Evolutionary conservation across 2,113 vertebrate species (phyloP).

Genomic region (Scalopus aquaticus): DNA sequence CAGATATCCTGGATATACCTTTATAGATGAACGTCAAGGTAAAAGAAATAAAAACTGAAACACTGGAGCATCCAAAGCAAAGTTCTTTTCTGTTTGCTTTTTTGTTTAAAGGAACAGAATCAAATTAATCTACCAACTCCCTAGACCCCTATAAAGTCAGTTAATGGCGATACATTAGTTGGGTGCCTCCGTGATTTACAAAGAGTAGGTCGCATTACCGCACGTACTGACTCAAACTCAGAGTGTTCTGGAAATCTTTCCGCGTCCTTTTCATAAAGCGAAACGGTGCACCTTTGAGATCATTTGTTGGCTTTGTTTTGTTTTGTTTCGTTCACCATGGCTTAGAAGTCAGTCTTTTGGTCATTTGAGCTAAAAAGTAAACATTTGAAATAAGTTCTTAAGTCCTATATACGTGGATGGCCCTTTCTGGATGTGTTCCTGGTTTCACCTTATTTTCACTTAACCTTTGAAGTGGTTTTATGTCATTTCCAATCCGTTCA

Average conservation of each 20-base stretch:
- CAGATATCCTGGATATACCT: neutral
- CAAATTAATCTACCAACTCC: slow-evolving; percentile 63
- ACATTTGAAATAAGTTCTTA: neutral
- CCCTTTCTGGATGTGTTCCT: neutral
- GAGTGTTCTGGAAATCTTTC: neutral
- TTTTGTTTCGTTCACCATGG: neutral
- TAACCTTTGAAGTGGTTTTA: neutral
- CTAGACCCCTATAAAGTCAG: slow-evolving; percentile 46
- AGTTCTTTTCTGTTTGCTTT: slow-evolving; percentile 27
- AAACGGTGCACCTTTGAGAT: neutral
- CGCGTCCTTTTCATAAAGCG: neutral
- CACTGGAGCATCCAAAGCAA: slow-evolving; percentile 29
- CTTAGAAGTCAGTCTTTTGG: slow-evolving; percentile 16
- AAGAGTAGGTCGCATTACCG: slow-evolving; percentile 45
- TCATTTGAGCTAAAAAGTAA: slow-evolving; percentile 26
- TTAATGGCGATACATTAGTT: slow-evolving; percentile 54
- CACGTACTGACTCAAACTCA: neutral
- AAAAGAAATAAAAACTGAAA: neutral
- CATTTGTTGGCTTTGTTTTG: neutral
- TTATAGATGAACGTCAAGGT: neutral
- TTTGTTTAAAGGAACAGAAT: neutral
- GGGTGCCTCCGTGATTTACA: neutral
- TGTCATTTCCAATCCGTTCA: neutral
- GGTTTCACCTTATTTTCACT: neutral
- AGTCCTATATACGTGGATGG: neutral